Evolutionary conservation across 2,797 vertebrate species (phyloP).

Genomic region (Holocentrus rufus): DNA sequence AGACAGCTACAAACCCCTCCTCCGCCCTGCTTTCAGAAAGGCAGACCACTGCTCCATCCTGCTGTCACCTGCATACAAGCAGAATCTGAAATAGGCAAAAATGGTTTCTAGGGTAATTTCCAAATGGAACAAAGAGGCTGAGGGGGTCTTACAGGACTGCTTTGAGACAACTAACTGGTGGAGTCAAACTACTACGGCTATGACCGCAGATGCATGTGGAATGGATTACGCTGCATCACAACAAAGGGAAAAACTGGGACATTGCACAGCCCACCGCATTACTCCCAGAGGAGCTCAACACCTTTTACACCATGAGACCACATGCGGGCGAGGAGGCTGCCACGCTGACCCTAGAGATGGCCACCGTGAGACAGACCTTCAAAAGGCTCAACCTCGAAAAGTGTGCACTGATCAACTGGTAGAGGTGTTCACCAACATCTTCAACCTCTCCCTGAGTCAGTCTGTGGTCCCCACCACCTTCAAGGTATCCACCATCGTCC

Average conservation of each 20-base stretch:
- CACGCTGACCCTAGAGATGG: background rate
- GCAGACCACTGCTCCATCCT: slow-evolving; percentile 6
- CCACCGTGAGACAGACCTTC: background rate
- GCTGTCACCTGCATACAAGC: slow-evolving; percentile 6
- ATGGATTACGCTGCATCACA: background rate
- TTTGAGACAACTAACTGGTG: slow-evolving; percentile 14
- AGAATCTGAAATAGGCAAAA: slow-evolving; percentile 5
- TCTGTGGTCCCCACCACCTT: background rate
- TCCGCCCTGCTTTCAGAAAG: too few species aligned
- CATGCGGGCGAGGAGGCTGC: background rate
- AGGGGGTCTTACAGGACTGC: slow-evolving; percentile 10
- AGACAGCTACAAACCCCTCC: too few species aligned
- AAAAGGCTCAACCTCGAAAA: background rate
- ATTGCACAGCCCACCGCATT: background rate
- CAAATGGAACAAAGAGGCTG: slow-evolving; percentile 8
- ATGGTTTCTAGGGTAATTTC: background rate
- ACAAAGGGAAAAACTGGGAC: background rate
- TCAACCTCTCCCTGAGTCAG: background rate
- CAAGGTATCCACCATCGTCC: too few species aligned
- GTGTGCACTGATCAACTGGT: too few species aligned
- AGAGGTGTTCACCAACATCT: background rate
- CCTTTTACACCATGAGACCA: too few species aligned
- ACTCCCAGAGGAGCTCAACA: too few species aligned
- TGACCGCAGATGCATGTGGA: background rate
- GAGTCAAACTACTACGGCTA: background rate